A percentile compares a stretch with the other conserved stretches of the same genome.
These are phyloP conservation scores for Caenorhabditis doughertyi DNA, from an alignment of 2,888 invertebrate genomes.

Conservation along the genomic window DNA sequence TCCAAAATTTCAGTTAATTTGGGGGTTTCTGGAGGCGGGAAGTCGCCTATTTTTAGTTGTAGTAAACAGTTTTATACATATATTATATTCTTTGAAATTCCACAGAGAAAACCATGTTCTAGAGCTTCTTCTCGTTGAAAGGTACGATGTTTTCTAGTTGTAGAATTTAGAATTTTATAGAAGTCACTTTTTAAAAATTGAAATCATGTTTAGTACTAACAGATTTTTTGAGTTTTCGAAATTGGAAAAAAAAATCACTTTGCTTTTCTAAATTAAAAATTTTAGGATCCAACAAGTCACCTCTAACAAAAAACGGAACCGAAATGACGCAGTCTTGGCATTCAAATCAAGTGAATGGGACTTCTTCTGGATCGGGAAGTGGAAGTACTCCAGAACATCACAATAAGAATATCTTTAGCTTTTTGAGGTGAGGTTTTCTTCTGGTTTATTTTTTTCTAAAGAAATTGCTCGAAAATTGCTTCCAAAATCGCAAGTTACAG, in stretches of 20 bases:
- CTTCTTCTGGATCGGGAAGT: conserved; percentile 38
- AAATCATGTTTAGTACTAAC: neutral
- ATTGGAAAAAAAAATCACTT: neutral
- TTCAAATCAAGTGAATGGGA: conserved; percentile 58
- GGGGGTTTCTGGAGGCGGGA: neutral
- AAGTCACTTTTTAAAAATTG: too few relatives aligned
- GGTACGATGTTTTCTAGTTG: conserved; percentile 20
- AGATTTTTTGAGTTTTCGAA: neutral
- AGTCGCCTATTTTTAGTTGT: neutral
- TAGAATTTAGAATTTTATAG: neutral
- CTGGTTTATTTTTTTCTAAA: too few relatives aligned
- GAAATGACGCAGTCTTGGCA: conserved; percentile 72
- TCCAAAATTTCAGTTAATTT: conserved; percentile 18
- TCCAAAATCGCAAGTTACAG: neutral
- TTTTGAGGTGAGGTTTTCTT: conserved; percentile 66
- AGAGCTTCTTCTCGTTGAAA: conserved; percentile 55
- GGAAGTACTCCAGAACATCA: conserved; percentile 55
- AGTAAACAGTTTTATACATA: neutral
- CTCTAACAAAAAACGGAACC: conserved; percentile 41
- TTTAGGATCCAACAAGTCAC: conserved; percentile 43
- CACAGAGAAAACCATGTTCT: conserved; percentile 40
- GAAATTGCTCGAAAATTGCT: too few relatives aligned
- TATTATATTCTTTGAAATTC: too few relatives aligned
- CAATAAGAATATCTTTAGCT: conserved; percentile 70
- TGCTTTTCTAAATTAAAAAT: neutral